Evolutionary conservation across 2,113 vertebrate species (phyloP), one percentile per base, ranked within the genome.

Genomic region (Elephas maximus): DNA sequence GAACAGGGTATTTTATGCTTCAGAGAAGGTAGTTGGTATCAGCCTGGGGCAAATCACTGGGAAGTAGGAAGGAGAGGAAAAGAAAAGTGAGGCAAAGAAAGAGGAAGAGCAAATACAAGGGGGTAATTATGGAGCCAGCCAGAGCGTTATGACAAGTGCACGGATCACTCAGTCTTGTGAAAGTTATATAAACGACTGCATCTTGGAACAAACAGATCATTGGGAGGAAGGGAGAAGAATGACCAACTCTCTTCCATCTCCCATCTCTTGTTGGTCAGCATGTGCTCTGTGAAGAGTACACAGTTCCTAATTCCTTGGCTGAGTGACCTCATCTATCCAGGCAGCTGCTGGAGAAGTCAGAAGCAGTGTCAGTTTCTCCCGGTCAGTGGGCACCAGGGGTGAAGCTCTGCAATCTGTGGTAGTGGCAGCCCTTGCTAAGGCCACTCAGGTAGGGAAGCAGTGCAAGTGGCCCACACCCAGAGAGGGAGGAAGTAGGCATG

Each of bases 401-500:
- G 48, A 48, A 51, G 10, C 78, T 53, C 1, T 17, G 60, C 18
- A 24, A 33, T 23, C n/a, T 11, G 23, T 5, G 26, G 8, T 24
- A 33, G 57, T 73, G 88, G 24, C 20, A 37, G 26, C 18, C 14
- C 12, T 44, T 53, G 62, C 7, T 18, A 51, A 87, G 69, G 10
- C 28, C 62, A 20, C 62, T 73, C 30, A 8, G 33, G 60, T 28
- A 41, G 69, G 33, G 45, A n/a, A 82, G 41, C 21, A 44, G 62
- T 48, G 37, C 6, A 4, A 51, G 48, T 10, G 60, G 53, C 44
- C 9, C 28, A 26, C 1, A 21, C 44, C 2, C 12, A 20, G 15
- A 26, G 10, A 12, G 0, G 0, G 4, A 53, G 12, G 37, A 30
- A 33, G 45, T 28, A 8, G 26, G 18, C 0, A 2, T 15, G 67